Percentiles rank a stretch among this genome's conserved stretches.
These are phyloP conservation scores for Porites rus DNA, from an alignment of 92 coral and sea anemone species.

Conservation along the genomic window DNA sequence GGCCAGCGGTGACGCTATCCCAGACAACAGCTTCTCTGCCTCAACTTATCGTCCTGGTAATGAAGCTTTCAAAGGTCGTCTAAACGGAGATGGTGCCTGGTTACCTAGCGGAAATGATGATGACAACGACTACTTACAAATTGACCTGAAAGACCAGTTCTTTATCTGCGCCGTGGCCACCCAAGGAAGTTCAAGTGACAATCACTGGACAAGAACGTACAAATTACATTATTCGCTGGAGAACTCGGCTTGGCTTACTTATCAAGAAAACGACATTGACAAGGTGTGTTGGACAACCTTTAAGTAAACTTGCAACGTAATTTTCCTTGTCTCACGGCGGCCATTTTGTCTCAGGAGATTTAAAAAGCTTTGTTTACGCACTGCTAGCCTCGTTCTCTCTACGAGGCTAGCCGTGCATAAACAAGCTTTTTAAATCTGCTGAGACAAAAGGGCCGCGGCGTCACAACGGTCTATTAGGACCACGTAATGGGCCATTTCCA, in stretches of 20 bases:
- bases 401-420: too few species aligned
- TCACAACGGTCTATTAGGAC: too few species aligned
- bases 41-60: background rate
- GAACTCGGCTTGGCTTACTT: conserved; percentile 35
- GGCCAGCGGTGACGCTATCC: conserved; percentile 5
- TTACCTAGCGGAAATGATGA: conserved; percentile 8
- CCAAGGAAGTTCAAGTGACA: background rate
- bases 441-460: too few species aligned
- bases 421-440: too few species aligned
- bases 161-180: conserved; percentile 41
- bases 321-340: too few species aligned
- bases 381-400: too few species aligned
- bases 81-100: conserved; percentile 6
- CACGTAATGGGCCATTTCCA: too few species aligned
- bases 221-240: conserved; percentile 35
- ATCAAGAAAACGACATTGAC: conserved; percentile 39
- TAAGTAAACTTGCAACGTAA: too few species aligned
- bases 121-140: conserved; percentile 5
- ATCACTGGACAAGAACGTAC: conserved; percentile 30
- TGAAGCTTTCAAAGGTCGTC: conserved; percentile 20
- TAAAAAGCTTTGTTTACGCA: too few species aligned
- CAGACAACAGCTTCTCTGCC: conserved; percentile 9
- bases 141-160: conserved; percentile 15
- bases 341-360: too few species aligned
- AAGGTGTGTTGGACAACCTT: conserved; percentile 17